phyloP scores from a whole-genome alignment of 2,888 invertebrate genomes.

The Eristalinus sepulchralis region DNA sequence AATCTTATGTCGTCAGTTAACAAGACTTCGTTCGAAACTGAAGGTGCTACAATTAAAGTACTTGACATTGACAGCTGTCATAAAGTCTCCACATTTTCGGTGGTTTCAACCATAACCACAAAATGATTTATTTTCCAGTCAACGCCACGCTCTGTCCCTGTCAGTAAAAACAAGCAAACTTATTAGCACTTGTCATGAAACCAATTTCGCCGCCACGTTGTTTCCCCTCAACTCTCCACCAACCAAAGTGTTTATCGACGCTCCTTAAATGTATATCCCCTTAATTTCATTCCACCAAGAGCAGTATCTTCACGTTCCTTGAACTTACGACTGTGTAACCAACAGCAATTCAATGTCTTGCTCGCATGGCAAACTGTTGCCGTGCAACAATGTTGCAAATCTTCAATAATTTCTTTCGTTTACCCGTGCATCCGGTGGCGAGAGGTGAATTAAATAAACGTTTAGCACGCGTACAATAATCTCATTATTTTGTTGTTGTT shows the following conservation, averaged over 20 bases:
- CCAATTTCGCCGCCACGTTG: neutral
- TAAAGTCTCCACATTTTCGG: neutral
- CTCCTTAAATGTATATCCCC: too few relatives aligned
- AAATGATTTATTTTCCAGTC: neutral
- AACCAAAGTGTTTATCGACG: too few relatives aligned
- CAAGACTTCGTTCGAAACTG: too few relatives aligned
- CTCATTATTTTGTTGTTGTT: neutral
- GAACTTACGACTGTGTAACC: neutral
- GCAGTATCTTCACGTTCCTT: neutral
- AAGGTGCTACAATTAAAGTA: too few relatives aligned
- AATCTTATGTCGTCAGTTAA: too few relatives aligned
- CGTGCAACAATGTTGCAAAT: constrained; percentile 6
- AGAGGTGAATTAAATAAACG: neutral
- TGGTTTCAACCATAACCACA: neutral
- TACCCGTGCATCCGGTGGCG: neutral
- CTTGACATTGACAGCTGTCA: too few relatives aligned
- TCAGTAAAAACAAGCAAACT: neutral
- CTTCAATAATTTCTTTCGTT: neutral
- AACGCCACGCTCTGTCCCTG: neutral
- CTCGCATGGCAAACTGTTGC: neutral
- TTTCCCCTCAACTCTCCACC: too few relatives aligned
- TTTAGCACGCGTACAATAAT: neutral
- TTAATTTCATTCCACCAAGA: neutral
- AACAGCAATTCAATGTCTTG: neutral
- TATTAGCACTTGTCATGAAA: neutral